Evolutionary conservation across 2,113 vertebrate genomes (phyloP), one percentile per base, ranked within the genome.

Genomic region (Irena cyanogastra): DNA sequence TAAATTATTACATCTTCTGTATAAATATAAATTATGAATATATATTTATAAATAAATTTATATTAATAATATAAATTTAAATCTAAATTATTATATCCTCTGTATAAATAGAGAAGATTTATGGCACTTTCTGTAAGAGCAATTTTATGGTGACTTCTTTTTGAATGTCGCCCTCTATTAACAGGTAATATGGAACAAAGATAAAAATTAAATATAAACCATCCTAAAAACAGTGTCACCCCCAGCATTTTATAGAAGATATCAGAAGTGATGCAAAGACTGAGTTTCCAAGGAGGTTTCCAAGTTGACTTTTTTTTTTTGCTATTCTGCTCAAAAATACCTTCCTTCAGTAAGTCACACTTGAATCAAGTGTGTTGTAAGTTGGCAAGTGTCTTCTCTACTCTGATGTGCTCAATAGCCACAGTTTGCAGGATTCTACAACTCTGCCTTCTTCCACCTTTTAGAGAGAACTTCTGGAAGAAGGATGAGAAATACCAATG

Each of bases 381-480:
- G 83, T 86, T 69, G 71, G 52, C 63, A 72, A 90, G 75, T 50
- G 82, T 75, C 83, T 94, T 87, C 79, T 96, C 91, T 94, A 52
- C 69, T 87, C 50, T 28, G 60, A 65, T 41, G 26, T 52, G 45
- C 78, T 87, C 45, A 91, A 26, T n/a, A 82, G 84, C 68, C 22
- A 39, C 11, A 49, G 30, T 35, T 68, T 83, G 44, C 53, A 45
- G 49, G 75, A 92, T 71, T 88, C 78, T 86, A 64, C 60, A 82
- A 13, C 61, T 89, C 71, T 69, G 21, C 64, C 23, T 78, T 87
- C 27, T 77, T 63, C 69, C 60, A 69, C 39, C 57, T 54, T 91
- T 93, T 50, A 65, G 22, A 71, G 76, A 84, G 50, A 91, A 33
- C 64, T 93, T 52, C 50, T 87, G 69, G 57, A 86, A 82, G 35